Conservation (phyloP, 2,113 vertebrate genomes). For the Bothrops jararaca region DNA sequence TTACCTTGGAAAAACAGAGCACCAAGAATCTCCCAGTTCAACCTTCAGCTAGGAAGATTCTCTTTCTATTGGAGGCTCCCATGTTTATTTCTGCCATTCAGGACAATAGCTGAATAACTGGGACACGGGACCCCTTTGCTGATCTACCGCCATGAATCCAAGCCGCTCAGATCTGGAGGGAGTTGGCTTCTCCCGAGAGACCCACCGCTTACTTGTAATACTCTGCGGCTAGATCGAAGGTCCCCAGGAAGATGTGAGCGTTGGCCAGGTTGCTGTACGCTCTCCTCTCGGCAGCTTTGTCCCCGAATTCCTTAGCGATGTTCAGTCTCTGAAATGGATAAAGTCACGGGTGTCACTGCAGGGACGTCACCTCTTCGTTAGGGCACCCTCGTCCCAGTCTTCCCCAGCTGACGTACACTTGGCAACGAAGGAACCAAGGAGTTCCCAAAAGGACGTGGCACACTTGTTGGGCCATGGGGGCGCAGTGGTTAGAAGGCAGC, state of each 20-base stretch:
- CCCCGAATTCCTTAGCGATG: slow-evolving; percentile 97
- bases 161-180: background rate
- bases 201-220: slow-evolving; percentile 86
- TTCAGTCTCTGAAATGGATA: slow-evolving; percentile 81
- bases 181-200: too few species aligned
- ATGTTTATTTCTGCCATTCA: too few species aligned
- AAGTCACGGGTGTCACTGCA: background rate
- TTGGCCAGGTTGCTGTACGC: slow-evolving; percentile 98
- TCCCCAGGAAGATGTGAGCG: slow-evolving; percentile 90
- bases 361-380: background rate
- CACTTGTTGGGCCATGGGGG: background rate
- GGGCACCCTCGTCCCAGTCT: rapidly evolving
- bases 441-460: background rate
- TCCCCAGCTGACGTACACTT: too few species aligned
- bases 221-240: slow-evolving; percentile 88
- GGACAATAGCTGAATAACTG: background rate
- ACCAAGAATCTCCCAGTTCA: too few species aligned
- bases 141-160: background rate
- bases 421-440: background rate
- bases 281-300: slow-evolving; percentile 90
- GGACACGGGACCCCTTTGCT: background rate
- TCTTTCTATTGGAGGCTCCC: too few species aligned
- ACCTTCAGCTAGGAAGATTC: too few species aligned
- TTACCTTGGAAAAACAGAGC: too few species aligned
- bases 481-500: too few species aligned